A percentile compares a stretch with the other conserved stretches of the same genome.
These are phyloP conservation scores for Diarsia mendica DNA, from an alignment of 2,888 invertebrate genomes.

Conservation along the genomic window DNA sequence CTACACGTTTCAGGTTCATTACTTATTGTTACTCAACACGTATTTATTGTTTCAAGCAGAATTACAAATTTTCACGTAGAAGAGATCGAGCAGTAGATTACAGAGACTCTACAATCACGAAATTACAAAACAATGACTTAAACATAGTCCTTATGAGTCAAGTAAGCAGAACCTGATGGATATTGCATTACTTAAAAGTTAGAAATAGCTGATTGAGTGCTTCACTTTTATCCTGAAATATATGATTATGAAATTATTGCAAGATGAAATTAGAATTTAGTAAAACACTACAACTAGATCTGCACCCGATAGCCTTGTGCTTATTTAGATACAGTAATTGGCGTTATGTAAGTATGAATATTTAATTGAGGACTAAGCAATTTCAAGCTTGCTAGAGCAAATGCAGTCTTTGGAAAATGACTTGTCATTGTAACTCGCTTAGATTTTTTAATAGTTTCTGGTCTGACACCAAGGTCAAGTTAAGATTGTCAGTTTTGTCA, in stretches of 20 bases:
- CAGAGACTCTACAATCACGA: constrained; percentile 33
- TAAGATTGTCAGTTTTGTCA: neutral
- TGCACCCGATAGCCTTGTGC: constrained; percentile 46
- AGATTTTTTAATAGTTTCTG: neutral
- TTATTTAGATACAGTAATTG: constrained; percentile 42
- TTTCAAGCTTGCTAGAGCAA: constrained; percentile 31
- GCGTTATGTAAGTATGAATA: constrained; percentile 44
- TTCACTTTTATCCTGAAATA: constrained; percentile 21
- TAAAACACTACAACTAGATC: constrained; percentile 28
- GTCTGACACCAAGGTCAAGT: constrained; percentile 5
- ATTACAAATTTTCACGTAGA: constrained; percentile 47
- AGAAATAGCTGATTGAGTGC: constrained; percentile 23
- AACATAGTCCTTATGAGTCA: constrained; percentile 38
- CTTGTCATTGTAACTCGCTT: constrained; percentile 1
- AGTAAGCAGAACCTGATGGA: constrained; percentile 7
- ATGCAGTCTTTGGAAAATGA: constrained; percentile 4
- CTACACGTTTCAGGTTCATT: constrained; percentile 22
- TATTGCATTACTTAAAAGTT: constrained; percentile 23
- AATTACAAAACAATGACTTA: constrained; percentile 49
- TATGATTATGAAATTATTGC: constrained; percentile 23
- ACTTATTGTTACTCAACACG: constrained; percentile 12
- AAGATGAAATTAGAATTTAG: constrained; percentile 24
- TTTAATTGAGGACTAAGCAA: constrained; percentile 23
- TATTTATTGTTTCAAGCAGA: constrained; percentile 23
- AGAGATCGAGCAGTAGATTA: constrained; percentile 39